A percentile compares a stretch with the other conserved stretches of the same genome.
Evolutionary conservation across 2,113 vertebrate species (phyloP).

Genomic region (Cathartes aura): DNA sequence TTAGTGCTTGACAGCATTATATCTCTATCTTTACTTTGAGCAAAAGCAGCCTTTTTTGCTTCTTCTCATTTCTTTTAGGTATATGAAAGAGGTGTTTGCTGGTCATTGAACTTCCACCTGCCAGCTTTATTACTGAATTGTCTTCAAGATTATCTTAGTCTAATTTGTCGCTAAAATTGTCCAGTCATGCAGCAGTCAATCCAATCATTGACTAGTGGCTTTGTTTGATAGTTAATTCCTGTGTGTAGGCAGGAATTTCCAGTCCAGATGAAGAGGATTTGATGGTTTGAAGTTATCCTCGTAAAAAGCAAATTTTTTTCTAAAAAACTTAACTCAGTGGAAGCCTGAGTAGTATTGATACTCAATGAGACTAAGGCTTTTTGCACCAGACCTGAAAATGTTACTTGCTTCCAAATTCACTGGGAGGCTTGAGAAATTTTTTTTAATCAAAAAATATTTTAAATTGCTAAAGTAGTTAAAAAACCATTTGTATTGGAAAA

Average conservation of each 20-base stretch:
- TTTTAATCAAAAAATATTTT: not conserved
- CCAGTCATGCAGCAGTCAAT: not conserved
- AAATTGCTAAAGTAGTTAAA: not conserved
- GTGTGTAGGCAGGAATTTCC: not conserved
- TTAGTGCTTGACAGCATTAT: not conserved
- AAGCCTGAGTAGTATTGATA: not conserved
- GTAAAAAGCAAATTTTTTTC: not conserved
- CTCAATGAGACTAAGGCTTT: not conserved
- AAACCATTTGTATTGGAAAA: not conserved
- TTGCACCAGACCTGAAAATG: not conserved
- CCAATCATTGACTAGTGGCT: not conserved
- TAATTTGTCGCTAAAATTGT: not conserved
- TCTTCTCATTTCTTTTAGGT: not conserved
- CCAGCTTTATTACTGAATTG: not conserved
- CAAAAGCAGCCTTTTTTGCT: not conserved
- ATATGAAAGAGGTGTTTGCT: not conserved
- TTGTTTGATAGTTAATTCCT: not conserved
- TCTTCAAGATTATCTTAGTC: not conserved
- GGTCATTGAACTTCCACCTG: not conserved
- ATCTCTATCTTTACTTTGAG: not conserved
- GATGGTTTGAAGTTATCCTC: not conserved
- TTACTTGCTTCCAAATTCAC: not conserved
- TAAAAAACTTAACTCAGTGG: not conserved
- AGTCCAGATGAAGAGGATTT: not conserved
- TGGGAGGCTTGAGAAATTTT: not conserved